Percentiles rank a stretch among this genome's conserved stretches.
Conservation (phyloP, 2,888 invertebrate genomes). For the Cephonodes hylas region DNA sequence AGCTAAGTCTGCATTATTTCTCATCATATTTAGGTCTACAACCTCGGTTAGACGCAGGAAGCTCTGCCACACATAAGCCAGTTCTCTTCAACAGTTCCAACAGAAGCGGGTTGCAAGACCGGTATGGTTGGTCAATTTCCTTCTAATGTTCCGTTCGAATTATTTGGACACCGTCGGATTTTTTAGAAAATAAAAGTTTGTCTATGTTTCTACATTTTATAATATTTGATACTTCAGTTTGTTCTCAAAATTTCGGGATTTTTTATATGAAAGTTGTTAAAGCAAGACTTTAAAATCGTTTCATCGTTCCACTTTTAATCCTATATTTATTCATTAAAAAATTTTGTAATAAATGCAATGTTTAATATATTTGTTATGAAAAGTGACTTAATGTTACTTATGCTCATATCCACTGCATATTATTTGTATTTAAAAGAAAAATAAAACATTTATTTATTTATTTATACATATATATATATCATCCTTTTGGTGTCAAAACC, state of each 20-base stretch:
- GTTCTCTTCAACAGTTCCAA: neutral
- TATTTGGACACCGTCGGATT: neutral
- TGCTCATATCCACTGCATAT: too few species aligned
- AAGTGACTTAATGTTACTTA: neutral
- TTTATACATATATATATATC: neutral
- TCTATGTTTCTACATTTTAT: too few species aligned
- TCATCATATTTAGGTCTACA: neutral
- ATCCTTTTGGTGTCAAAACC: neutral
- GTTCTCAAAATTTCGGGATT: too few species aligned
- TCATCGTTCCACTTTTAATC: too few species aligned
- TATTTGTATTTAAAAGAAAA: too few species aligned
- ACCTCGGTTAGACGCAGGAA: constrained; percentile 1
- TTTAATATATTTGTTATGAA: too few species aligned
- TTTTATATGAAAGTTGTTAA: neutral
- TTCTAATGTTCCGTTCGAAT: neutral
- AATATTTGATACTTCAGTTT: too few species aligned
- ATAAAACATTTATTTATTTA: too few species aligned
- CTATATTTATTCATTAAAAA: too few species aligned
- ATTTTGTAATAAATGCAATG: too few species aligned
- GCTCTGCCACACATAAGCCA: neutral
- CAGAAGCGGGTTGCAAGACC: neutral
- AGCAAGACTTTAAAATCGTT: too few species aligned
- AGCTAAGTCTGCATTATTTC: neutral
- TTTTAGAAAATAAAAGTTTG: too few species aligned
- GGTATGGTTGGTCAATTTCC: constrained; percentile 6